Base-by-base conservation (phyloP, 2,888 invertebrate species). In the Epinotia brunnichana region DNA sequence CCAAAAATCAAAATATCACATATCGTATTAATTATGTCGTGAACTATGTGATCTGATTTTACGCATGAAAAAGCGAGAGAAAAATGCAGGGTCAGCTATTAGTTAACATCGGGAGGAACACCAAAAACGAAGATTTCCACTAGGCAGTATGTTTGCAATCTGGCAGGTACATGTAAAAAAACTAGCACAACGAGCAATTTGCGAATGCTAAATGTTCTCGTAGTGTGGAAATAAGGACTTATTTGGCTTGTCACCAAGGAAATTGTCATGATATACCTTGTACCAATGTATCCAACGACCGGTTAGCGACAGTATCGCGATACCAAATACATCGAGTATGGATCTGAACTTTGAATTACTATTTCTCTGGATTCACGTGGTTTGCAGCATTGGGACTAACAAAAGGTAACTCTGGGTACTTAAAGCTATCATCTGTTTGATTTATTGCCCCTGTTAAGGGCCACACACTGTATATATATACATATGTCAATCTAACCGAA, bases 111-210 rank as follows among this genome's bases (percentile, higher is more conserved):
- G 24, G 24, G 24, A 24, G 2, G 2, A 24, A 24, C 24, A 24
- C 24, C 24, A 24, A 24, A 24, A 24, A 24, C 24, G 2, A 24
- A 24, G 3, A 24, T 24, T 24, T 24, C 24, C 2, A 24, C 24
- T 24, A 24, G 24, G 24, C 2, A 24, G 3, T 24, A 24, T 24
- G 24, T 24, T 24, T 24, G 24, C 24, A 3, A 24, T 24, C 24
- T 24, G 24, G 24, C 24, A 24, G 3, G 48, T 48, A 48, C 48
- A 48, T 48, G 48, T 48, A 48, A 48, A 48, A 15, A 48, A 48
- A 48, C 48, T 48, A 48, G 48, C 48, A 48, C 48, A 48, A 48
- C 48, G 48, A 48, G n/a, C 48, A 48, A 48, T 48, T 48, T 48
- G 15, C n/a, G 15, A 48, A n/a, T 48, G 13, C 48, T n/a, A n/a